These are phyloP conservation scores for Sphinx pinastri DNA, from an alignment of 2,888 invertebrate species.

Conservation along the genomic window DNA sequence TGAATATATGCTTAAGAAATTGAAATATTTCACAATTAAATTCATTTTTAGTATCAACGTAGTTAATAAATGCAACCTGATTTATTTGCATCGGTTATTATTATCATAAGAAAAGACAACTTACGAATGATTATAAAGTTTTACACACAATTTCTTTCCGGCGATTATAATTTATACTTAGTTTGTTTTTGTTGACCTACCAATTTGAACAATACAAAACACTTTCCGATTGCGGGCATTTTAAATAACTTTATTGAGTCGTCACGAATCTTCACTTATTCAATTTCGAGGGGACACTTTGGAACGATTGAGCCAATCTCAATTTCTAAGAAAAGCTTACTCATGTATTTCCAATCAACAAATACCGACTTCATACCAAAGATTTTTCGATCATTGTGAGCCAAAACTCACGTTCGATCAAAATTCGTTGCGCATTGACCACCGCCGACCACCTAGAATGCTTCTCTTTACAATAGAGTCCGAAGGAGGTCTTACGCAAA, in stretches of 20 bases:
- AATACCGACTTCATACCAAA: constrained; percentile 47
- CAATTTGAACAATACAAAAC: not conserved
- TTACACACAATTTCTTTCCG: not conserved
- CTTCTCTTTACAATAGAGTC: constrained; percentile 29
- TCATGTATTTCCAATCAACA: constrained; percentile 37
- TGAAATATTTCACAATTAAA: no score
- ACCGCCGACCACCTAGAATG: constrained; percentile 48
- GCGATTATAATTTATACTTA: not conserved
- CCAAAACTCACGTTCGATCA: constrained; percentile 38
- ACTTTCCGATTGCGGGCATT: not conserved
- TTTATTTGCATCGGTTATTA: no score
- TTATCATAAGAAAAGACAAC: no score
- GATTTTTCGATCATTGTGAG: constrained; percentile 51
- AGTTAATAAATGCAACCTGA: no score
- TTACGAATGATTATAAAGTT: no score
- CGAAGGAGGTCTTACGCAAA: constrained; percentile 47
- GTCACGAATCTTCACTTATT: constrained; percentile 19
- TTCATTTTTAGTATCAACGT: no score
- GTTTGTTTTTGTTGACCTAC: not conserved
- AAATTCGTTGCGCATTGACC: constrained; percentile 45
- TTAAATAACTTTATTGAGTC: constrained; percentile 6
- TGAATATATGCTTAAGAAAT: not conserved
- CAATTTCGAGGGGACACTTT: constrained; percentile 7
- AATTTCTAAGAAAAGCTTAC: constrained; percentile 40
- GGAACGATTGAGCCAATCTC: constrained; percentile 13